Evolutionary conservation across 2,888 invertebrate species (phyloP), one percentile per base, ranked within the genome.

Genomic region (Mylabris sibirica): DNA sequence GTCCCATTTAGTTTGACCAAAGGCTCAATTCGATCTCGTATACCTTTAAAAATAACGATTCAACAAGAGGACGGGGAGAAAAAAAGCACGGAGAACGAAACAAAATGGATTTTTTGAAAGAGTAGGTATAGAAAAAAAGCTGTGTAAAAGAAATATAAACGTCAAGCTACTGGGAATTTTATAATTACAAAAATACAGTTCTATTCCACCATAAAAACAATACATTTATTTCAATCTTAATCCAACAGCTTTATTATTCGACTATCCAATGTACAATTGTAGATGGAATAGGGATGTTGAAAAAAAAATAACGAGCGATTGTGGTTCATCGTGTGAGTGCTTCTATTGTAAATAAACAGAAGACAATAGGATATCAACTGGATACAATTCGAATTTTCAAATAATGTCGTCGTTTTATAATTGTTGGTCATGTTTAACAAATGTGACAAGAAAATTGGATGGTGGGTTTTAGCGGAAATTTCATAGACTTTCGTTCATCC

Each of bases 351-450:
- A 8, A 57, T 57, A 24, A 14, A 24, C 12, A 24, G 57, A 24
- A 20, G 9, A 68, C 68, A 68, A 68, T 59, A 34, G 53, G 34
- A 53, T 35, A 68, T 61, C n/a, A n/a, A 64, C 57, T 65, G 62
- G 65, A 60, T 65, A 44, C 62, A 62, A 68, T 65, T 49, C 65
- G 57, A 65, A 61, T 38, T 49, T 61, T 64, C 64, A 64, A 35
- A 64, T 30, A 53, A 64, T 63, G 60, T 49, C 60, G 65, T 38
- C 57, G n/a, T 35, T 60, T 64, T 60, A 64, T 65, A 68, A 68
- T 68, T 59, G 68, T 62, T 65, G 61, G 63, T 59, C 24, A 60
- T 67, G 62, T 65, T 30, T 41, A 65, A 65, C 68, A 68, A 68
- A 68, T 62, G 65, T 59, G 67, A 60, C 35, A 49, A 49, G 64